Percentiles rank a stretch among this genome's conserved stretches.
These are phyloP conservation scores for Steinernema scapterisci DNA, from an alignment of 2,888 invertebrate species.

Conservation along the genomic window DNA sequence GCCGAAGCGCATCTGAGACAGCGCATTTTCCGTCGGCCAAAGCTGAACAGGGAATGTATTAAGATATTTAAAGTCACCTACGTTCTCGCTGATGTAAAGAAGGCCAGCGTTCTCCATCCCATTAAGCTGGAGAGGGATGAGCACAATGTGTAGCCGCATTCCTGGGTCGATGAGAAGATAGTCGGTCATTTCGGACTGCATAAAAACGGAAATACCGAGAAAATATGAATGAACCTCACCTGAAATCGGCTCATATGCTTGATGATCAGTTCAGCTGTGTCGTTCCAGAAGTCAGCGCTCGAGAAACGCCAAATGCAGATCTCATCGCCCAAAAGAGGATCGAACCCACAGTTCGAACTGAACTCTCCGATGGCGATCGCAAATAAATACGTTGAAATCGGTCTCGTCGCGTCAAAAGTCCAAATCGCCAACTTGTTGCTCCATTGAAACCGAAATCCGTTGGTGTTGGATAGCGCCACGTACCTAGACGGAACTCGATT, in stretches of 20 bases:
- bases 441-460: conserved; percentile 28
- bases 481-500: too few species aligned
- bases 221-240: background rate
- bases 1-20: conserved; percentile 30
- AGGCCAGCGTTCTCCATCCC: conserved; percentile 46
- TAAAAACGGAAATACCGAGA: background rate
- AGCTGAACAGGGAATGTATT: background rate
- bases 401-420: conserved; percentile 40
- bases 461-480: conserved; percentile 40
- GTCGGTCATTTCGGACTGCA: conserved; percentile 39
- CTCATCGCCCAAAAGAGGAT: background rate
- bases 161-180: conserved; percentile 37
- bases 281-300: conserved; percentile 34
- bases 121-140: conserved; percentile 39
- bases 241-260: background rate
- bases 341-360: conserved; percentile 26
- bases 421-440: conserved; percentile 37
- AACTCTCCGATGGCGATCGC: conserved; percentile 44
- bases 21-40: conserved; percentile 38
- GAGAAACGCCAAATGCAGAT: conserved; percentile 46
- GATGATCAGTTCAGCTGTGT: conserved; percentile 4
- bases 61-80: background rate
- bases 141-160: conserved; percentile 39
- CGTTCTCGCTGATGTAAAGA: conserved; percentile 38
- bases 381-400: conserved; percentile 42